A percentile compares a stretch with the other conserved stretches of the same genome.
These are phyloP conservation scores for Piaya cayana DNA, from an alignment of 2,113 vertebrate genomes.

Conservation along the genomic window DNA sequence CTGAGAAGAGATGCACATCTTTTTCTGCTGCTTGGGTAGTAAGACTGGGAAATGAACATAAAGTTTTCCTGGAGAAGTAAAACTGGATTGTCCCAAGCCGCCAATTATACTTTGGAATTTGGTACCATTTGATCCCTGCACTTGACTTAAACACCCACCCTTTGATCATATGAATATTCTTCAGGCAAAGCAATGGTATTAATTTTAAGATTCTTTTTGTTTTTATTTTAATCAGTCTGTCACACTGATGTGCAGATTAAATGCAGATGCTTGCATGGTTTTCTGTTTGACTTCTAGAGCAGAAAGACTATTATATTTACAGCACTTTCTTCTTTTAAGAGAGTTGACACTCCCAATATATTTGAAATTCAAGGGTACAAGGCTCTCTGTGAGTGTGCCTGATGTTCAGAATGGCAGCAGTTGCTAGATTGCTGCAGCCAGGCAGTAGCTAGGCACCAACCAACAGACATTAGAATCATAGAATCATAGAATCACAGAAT, in stretches of 20 bases:
- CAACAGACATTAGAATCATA: too few relatives aligned
- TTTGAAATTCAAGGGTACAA: background rate
- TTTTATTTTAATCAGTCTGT: slow-evolving; percentile 35
- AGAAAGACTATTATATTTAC: slow-evolving; percentile 35
- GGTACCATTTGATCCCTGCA: slow-evolving; percentile 51
- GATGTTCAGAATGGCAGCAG: background rate
- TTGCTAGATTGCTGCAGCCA: background rate
- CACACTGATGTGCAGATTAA: slow-evolving; percentile 57
- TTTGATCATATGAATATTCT: slow-evolving; percentile 61
- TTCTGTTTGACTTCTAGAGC: slow-evolving; percentile 34
- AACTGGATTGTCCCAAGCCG: background rate
- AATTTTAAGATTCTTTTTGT: background rate
- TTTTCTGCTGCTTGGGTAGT: background rate
- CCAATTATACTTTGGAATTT: slow-evolving; percentile 12
- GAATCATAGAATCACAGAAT: too few relatives aligned
- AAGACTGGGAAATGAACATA: background rate
- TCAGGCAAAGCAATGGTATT: slow-evolving; percentile 41
- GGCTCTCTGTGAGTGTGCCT: background rate
- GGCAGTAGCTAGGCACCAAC: background rate
- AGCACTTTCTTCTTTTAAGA: slow-evolving; percentile 21
- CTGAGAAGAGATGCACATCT: background rate
- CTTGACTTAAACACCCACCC: slow-evolving; percentile 56
- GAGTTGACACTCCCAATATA: background rate
- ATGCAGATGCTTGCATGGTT: slow-evolving; percentile 50
- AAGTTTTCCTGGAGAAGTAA: background rate